A percentile compares a stretch with the other conserved stretches of the same genome.
Evolutionary conservation across 2,113 vertebrate genomes (phyloP).

Genomic region (Eurypyga helias): DNA sequence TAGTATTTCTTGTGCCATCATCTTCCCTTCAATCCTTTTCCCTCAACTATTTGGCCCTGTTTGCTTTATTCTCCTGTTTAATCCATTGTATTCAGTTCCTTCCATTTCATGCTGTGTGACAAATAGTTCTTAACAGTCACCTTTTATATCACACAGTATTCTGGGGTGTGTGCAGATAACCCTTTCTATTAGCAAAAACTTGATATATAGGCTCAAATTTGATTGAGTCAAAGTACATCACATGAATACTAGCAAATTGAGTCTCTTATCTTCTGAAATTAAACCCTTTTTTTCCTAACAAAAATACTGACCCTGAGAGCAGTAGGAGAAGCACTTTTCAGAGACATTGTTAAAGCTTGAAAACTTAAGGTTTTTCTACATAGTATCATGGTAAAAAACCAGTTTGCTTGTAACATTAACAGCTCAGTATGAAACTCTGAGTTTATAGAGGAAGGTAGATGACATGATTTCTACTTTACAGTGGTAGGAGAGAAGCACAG

Average conservation of each 20-base stretch:
- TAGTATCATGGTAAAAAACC: not conserved
- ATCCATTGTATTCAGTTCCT: not conserved
- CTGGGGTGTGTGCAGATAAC: not conserved
- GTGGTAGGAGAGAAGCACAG: not conserved
- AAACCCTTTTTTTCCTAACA: not conserved
- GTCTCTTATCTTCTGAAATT: not conserved
- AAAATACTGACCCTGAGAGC: not conserved
- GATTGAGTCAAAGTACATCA: not conserved
- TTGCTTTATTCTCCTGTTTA: not conserved
- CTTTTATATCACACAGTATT: not conserved
- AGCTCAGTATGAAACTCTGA: not conserved
- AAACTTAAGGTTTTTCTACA: not conserved
- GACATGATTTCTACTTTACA: not conserved
- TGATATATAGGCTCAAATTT: constrained; percentile 12
- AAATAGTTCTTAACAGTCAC: not conserved
- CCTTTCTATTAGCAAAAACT: not conserved
- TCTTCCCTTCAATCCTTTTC: not conserved
- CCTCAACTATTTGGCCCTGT: not conserved
- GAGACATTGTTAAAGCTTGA: not conserved
- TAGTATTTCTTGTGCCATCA: not conserved
- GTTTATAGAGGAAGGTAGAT: not conserved
- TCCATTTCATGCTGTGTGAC: not conserved
- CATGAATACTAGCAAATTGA: not conserved
- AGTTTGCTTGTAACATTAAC: not conserved
- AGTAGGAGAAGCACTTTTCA: not conserved